A percentile compares a stretch with the other conserved stretches of the same genome.
Evolutionary conservation across 2,113 vertebrate species (phyloP).

Genomic region (Hymenochirus boettgeri): DNA sequence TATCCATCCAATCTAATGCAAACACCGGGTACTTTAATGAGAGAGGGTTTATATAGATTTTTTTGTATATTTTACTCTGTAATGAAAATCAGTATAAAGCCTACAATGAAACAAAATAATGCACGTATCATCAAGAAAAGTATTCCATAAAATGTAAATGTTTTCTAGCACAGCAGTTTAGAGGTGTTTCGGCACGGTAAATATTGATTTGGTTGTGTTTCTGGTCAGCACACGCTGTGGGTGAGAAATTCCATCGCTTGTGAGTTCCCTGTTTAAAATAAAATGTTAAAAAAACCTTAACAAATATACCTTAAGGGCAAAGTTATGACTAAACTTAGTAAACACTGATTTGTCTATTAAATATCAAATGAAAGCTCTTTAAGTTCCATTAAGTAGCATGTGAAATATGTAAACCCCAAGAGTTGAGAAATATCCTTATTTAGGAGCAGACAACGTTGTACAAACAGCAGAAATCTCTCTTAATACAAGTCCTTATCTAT

Average conservation of each 20-base stretch:
- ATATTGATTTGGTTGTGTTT: neutral
- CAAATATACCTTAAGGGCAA: neutral
- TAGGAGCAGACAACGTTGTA: neutral
- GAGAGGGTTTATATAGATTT: too few relatives aligned
- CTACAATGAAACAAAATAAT: too few relatives aligned
- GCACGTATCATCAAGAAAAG: too few relatives aligned
- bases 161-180: too few relatives aligned
- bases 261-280: neutral
- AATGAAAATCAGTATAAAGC: too few relatives aligned
- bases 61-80: too few relatives aligned
- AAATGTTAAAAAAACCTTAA: neutral
- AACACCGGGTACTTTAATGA: too few relatives aligned
- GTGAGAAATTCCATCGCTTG: neutral
- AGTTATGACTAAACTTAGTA: neutral
- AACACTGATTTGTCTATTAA: too few relatives aligned
- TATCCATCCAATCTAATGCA: too few relatives aligned
- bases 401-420: neutral
- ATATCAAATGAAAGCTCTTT: neutral
- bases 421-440: neutral
- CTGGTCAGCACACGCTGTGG: neutral
- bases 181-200: neutral
- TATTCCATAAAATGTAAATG: too few relatives aligned
- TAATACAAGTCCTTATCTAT: slow-evolving; percentile 33
- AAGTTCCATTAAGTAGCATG: neutral
- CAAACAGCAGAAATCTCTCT: neutral